A percentile compares a stretch with the other conserved stretches of the same genome.
Conservation (phyloP, 2,888 invertebrate genomes). For the Liodrosophila aerea region DNA sequence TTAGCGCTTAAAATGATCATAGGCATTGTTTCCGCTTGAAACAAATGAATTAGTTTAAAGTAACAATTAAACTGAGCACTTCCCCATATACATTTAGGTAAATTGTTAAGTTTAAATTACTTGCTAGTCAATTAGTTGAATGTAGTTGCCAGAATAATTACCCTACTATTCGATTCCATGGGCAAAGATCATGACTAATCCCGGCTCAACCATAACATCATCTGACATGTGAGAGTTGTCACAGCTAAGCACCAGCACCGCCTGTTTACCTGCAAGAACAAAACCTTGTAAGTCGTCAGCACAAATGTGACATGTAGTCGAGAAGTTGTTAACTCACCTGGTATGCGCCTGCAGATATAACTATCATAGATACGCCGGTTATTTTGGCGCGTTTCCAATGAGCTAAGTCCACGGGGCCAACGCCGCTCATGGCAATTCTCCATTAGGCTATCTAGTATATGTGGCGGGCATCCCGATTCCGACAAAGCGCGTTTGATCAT, state of each 20-base stretch:
- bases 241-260: slow-evolving; percentile 95
- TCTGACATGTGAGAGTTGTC: slow-evolving; percentile 97
- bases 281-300: slow-evolving; percentile 28
- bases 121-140: slow-evolving; percentile 41
- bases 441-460: slow-evolving; percentile 97
- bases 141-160: slow-evolving; percentile 17
- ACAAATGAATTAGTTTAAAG: slow-evolving; percentile 54
- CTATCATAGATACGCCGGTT: slow-evolving; percentile 95
- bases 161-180: slow-evolving; percentile 92
- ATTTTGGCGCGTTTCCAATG: slow-evolving; percentile 96
- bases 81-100: slow-evolving; percentile 38
- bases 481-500: slow-evolving; percentile 96
- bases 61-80: slow-evolving; percentile 74
- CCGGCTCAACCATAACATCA: slow-evolving; percentile 97
- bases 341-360: slow-evolving; percentile 96
- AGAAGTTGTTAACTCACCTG: slow-evolving; percentile 84
- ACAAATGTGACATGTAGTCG: no score
- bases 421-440: slow-evolving; percentile 97
- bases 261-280: slow-evolving; percentile 91
- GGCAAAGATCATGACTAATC: slow-evolving; percentile 98
- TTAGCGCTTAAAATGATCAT: slow-evolving; percentile 25
- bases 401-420: slow-evolving; percentile 96
- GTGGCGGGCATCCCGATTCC: slow-evolving; percentile 96
- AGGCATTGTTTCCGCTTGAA: slow-evolving; percentile 21
- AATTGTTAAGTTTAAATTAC: slow-evolving; percentile 42